A percentile compares a stretch with the other conserved stretches of the same genome.
Conservation (phyloP, 1,140 invertebrate genomes). For the Bombyx mandarina region DNA sequence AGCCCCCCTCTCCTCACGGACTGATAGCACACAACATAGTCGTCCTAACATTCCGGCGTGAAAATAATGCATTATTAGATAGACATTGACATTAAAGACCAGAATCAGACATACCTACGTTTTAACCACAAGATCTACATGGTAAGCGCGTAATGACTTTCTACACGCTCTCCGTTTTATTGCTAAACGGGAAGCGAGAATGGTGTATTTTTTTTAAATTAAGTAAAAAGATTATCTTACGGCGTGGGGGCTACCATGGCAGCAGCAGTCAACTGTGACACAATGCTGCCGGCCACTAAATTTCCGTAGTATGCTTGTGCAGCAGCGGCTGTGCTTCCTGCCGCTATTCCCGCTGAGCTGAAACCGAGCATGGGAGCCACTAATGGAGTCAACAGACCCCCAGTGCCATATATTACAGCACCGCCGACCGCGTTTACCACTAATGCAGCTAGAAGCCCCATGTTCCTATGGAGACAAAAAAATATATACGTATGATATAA, state of each 20-base stretch:
- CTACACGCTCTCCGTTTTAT: too few relatives aligned
- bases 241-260: slow-evolving; percentile 49
- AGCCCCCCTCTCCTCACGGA: too few relatives aligned
- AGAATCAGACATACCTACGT: too few relatives aligned
- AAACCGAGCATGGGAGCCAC: slow-evolving; percentile 45
- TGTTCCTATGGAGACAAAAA: slow-evolving; percentile 14
- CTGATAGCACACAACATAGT: too few relatives aligned
- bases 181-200: too few relatives aligned
- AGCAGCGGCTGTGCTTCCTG: slow-evolving; percentile 38
- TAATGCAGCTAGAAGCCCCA: slow-evolving; percentile 38
- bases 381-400: slow-evolving; percentile 27
- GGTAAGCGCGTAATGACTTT: too few relatives aligned
- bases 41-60: too few relatives aligned
- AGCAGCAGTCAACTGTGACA: slow-evolving; percentile 37
- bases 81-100: too few relatives aligned
- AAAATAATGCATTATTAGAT: too few relatives aligned
- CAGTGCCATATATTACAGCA: slow-evolving; percentile 37
- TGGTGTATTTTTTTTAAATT: background rate
- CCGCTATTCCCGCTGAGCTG: slow-evolving; percentile 32
- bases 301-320: slow-evolving; percentile 52
- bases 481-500: background rate
- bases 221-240: slow-evolving; percentile 17
- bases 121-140: too few relatives aligned
- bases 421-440: slow-evolving; percentile 35
- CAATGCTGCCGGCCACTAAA: slow-evolving; percentile 43